Conservation (phyloP, 2,888 invertebrate genomes). For the Caradrina kadenii region DNA sequence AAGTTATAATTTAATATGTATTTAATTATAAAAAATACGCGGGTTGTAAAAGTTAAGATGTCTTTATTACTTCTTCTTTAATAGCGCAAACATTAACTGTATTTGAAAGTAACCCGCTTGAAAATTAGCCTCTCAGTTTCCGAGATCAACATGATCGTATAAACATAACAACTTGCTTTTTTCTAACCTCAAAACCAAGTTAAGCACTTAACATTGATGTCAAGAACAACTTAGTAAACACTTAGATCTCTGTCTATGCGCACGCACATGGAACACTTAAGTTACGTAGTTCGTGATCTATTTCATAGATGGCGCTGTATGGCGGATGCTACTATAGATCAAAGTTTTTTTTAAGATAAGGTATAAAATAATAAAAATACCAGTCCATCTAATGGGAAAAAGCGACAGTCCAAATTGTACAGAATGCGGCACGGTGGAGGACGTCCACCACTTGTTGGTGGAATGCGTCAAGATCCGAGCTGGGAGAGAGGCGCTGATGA, state of each 20-base stretch:
- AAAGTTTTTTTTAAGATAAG: too few species aligned
- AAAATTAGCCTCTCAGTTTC: constrained; percentile 18
- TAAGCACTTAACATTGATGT: constrained; percentile 57
- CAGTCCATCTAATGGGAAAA: too few species aligned
- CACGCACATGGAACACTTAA: constrained; percentile 56
- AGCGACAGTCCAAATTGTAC: too few species aligned
- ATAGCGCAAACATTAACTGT: neutral
- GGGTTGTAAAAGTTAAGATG: neutral
- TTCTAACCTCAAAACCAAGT: constrained; percentile 68
- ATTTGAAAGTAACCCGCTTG: constrained; percentile 8
- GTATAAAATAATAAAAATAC: too few species aligned
- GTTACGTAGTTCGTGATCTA: constrained; percentile 62
- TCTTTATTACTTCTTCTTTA: neutral
- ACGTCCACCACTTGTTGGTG: too few species aligned
- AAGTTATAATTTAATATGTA: constrained; percentile 58
- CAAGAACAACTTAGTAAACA: constrained; percentile 68
- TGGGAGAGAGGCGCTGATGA: too few species aligned
- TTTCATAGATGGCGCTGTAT: constrained; percentile 74
- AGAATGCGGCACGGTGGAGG: too few species aligned
- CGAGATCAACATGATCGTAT: constrained; percentile 12
- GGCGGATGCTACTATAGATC: neutral
- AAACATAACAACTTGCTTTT: constrained; percentile 50
- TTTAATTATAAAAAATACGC: neutral
- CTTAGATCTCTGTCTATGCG: constrained; percentile 45
- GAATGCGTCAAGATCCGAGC: too few species aligned